Base-by-base conservation (phyloP, 2,113 vertebrate species). In the Microtus oregoni region DNA sequence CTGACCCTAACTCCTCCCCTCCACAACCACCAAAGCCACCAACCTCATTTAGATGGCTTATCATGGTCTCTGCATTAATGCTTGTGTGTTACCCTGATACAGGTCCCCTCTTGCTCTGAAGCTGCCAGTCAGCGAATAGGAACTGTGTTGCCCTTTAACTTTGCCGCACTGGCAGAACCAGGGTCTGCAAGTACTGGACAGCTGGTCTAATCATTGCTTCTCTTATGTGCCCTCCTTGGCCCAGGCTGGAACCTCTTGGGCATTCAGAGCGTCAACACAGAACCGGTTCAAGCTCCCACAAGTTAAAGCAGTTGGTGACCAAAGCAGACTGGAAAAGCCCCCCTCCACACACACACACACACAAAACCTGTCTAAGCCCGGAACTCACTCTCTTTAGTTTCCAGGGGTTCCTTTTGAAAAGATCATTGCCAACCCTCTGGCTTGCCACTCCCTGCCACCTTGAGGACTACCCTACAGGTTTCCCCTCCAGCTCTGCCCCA, bases 141-240 rank as follows among this genome's bases (percentile, higher is more conserved):
- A 89, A 68, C 83, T 55, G 50, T 90, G 8, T 38, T 65, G 12
- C 79, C 4, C 22, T 75, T 63, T 93, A 81, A 72, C 72, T 92
- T 96, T 96, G 81, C 90, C 55, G 92, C 65, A 63, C 12, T 68
- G 96, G 95, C 90, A 90, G 92, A 68, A 73, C 24, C 81, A 89
- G 92, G 67, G 92, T 63, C 30, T 20, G 15, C 44, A 19, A 70
- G 78, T 78, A 61, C n/a, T 24, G 32, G 76, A 61, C 72, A 12
- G 75, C 75, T 50, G 75, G 83, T 65, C 81, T 10, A 58, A 90
- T 22, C 73, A 38, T 11, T 52, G 83, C 13, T 32, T 47, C 72
- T 35, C 35, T 52, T 15, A 17, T 58, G 81, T 72, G 32, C 52
- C 50, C 83, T 83, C 70, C 68, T 70, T 17, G 79, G 55, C 20